Evolutionary conservation across 2,113 vertebrate genomes (phyloP), one percentile per base, ranked within the genome.

Genomic region (Amia ocellicauda): DNA sequence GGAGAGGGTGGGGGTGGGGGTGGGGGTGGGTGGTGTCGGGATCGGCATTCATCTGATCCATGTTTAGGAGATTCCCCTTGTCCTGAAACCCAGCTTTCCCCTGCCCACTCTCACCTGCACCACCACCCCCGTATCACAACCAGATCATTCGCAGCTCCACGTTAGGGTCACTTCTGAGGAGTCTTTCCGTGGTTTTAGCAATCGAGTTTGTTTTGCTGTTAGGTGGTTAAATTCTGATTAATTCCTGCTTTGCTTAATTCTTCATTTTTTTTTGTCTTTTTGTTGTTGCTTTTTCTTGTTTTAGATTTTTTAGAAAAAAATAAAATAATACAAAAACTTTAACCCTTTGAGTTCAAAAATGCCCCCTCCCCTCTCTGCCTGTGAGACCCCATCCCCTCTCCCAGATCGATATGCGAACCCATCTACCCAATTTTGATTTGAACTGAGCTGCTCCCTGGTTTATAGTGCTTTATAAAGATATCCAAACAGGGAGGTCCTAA

Each of bases 341-440:
- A 89, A 89, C 86, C 88, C 88, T 89, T 88, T 86, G 85, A 86
- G 84, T 70, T 67, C 16, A 19, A 58, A 78, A 63, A 75, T 69
- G 77, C 69, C 71, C 69, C 1, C 74, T 72, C 73, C 51, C 58
- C 36, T 47, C 54, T 28, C 58, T 8, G 3, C 23, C 43, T 4
- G 26, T 20, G 9, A 16, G 22, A 22, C 52, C 4, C 28, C n/a
- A 11, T 5, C 31, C 49, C 13, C 26, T 45, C 16, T 14, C 47
- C 28, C 16, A 47, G n/a, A 14, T 14, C 10, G 3, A 14, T 14
- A n/a, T 4, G n/a, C 4, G 43, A 14, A 3, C 14, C n/a, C 13
- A 14, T 14, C 13, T 47, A 14, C 43, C 10, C 13, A 4, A n/a
- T 16, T 2, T 8, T 47, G 43, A 61, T 51, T 50, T 61, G n/a